phyloP scores from a whole-genome alignment of 2,888 invertebrate species.

The Nomada ferruginata region DNA sequence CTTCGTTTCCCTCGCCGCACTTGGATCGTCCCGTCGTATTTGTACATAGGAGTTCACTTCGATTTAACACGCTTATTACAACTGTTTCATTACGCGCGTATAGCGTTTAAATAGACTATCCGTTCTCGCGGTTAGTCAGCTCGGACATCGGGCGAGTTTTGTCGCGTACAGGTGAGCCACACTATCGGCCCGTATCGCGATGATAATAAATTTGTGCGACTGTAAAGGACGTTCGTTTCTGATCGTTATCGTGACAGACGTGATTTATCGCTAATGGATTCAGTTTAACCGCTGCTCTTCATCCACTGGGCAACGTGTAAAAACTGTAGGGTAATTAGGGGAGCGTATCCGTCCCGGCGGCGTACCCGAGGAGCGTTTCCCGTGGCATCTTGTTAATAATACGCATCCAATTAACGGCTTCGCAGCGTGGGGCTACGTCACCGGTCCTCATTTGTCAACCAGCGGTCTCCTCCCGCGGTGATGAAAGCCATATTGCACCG shows the following conservation, averaged over 20 bases:
- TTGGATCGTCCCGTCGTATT: neutral
- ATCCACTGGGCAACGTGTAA: conserved; percentile 19
- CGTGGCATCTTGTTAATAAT: conserved; percentile 71
- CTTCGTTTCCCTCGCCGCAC: neutral
- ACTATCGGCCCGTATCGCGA: conserved; percentile 36
- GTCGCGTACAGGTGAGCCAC: conserved; percentile 31
- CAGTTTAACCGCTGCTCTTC: conserved; percentile 52
- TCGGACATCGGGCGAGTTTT: neutral
- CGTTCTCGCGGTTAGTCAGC: neutral
- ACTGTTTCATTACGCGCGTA: neutral
- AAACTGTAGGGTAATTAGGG: conserved; percentile 45
- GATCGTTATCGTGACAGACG: conserved; percentile 48
- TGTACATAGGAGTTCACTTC: too few species aligned
- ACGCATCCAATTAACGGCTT: conserved; percentile 73
- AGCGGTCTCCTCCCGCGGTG: conserved; percentile 47
- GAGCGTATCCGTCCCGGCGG: conserved; percentile 18
- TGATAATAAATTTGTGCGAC: conserved; percentile 43
- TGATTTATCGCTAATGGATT: conserved; percentile 65
- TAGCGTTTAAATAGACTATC: neutral
- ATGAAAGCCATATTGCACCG: conserved; percentile 69
- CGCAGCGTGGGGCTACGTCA: conserved; percentile 64
- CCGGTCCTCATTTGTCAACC: conserved; percentile 70
- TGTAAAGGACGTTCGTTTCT: conserved; percentile 39
- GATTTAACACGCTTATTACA: too few species aligned
- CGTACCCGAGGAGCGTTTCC: conserved; percentile 33